Base-by-base conservation (phyloP, 2,797 vertebrate genomes). In the Macrochelys suwanniensis region DNA sequence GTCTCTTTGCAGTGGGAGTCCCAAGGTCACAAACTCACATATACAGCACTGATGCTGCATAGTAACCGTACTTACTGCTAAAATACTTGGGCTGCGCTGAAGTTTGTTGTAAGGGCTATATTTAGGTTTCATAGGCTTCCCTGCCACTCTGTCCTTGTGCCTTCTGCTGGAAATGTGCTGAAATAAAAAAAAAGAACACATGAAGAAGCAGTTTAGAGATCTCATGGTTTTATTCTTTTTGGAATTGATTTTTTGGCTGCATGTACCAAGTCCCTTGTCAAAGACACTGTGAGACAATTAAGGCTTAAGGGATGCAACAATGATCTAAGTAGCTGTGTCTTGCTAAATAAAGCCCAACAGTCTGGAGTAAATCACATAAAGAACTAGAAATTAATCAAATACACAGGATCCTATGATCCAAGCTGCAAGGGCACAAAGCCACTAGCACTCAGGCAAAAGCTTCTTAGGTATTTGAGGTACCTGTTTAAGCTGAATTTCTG, bases 121-220 rank as follows among this genome's bases (percentile, higher is more conserved):
- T 98, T 99, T 99, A 91, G 99, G 99, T 98, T 99, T 99, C 98
- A 98, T 98, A 82, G 99, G 99, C 97, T 99, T 99, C 92, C 99
- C 99, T 95, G 99, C 99, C 96, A 99, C 99, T 96, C 98, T 98
- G 98, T 99, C 99, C 98, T 99, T 99, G 97, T 99, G 99, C 98
- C 99, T 99, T 98, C 99, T 98, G 98, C 99, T 99, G 98, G 99
- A 99, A 98, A 99, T 99, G 97, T 99, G 99, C 99, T 99, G 98
- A 88, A 98, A 98, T 82, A 94, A 95, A 95, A 92, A 92, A 89
- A 57, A 90, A 90, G 9, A 89, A 91, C 84, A 89, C 95, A 61
- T 93, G 88, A 88, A 84, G 98, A 97, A 98, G 95, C 84, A 93
- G 91, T 94, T 94, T 93, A 89, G 94, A 96, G 90, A 91, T 80